A percentile compares a stretch with the other conserved stretches of the same genome.
These are phyloP conservation scores for Drosophila tsacasi DNA, from an alignment of 1,140 invertebrate genomes.

Conservation along the genomic window DNA sequence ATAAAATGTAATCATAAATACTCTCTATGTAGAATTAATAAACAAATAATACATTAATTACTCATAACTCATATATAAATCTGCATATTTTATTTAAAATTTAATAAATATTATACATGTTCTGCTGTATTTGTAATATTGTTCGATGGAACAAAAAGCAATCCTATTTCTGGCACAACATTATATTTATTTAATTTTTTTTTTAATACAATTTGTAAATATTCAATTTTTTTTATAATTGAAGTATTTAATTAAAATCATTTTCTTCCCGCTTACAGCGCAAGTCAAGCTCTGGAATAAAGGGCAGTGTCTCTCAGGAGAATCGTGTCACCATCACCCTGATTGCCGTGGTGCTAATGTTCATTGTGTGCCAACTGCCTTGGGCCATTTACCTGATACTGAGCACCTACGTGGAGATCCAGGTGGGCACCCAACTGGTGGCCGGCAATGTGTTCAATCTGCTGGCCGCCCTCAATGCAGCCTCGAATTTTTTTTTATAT, in stretches of 20 bases:
- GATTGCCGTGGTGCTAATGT: constrained; percentile 91
- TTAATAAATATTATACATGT: too few relatives aligned
- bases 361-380: constrained; percentile 90
- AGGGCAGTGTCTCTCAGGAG: constrained; percentile 86
- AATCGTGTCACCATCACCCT: constrained; percentile 91
- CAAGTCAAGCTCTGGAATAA: constrained; percentile 59
- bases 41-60: too few relatives aligned
- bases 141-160: too few relatives aligned
- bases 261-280: constrained; percentile 25
- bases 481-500: constrained; percentile 92
- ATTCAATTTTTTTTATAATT: not conserved
- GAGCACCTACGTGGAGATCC: constrained; percentile 55
- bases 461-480: constrained; percentile 89
- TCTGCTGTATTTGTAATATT: too few relatives aligned
- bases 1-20: too few relatives aligned
- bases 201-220: not conserved
- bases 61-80: too few relatives aligned
- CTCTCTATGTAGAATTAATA: too few relatives aligned
- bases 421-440: constrained; percentile 60
- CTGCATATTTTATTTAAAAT: too few relatives aligned
- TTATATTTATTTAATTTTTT: not conserved
- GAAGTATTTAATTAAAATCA: not conserved
- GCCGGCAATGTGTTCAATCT: constrained; percentile 91
- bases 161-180: too few relatives aligned
- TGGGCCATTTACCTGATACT: constrained; percentile 86